Percentiles rank a stretch among this genome's conserved stretches.
These are phyloP conservation scores for Coendou prehensilis DNA, from an alignment of 2,797 vertebrate species.

Conservation along the genomic window DNA sequence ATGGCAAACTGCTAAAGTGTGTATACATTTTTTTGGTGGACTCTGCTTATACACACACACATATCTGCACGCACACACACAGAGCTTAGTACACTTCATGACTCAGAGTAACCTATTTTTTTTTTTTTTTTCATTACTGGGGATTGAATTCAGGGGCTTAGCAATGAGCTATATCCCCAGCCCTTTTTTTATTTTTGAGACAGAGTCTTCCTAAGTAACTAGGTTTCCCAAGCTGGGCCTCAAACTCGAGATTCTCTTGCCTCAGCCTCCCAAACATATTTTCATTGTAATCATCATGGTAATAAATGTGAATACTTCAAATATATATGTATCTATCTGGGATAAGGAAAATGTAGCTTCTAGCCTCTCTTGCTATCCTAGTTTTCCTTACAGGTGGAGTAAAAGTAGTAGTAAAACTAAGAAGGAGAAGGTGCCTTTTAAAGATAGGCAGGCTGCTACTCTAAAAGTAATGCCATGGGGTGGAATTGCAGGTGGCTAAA, in stretches of 20 bases:
- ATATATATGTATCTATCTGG: not conserved
- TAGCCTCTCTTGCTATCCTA: not conserved
- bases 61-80: not conserved
- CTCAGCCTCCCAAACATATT: not conserved
- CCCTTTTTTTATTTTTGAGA: not conserved
- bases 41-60: not conserved
- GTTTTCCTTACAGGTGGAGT: not conserved
- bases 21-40: not conserved
- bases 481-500: not conserved
- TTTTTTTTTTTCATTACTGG: not conserved
- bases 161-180: not conserved
- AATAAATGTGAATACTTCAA: slow-evolving; percentile 13
- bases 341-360: slow-evolving; percentile 38
- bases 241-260: not conserved
- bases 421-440: slow-evolving; percentile 18
- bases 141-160: not conserved
- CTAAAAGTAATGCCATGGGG: not conserved
- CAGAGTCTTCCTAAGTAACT: not conserved
- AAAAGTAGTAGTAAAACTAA: not conserved
- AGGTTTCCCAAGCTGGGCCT: not conserved
- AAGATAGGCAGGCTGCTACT: not conserved
- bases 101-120: not conserved
- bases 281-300: not conserved
- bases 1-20: not conserved
- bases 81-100: not conserved